Percentiles rank a stretch among this genome's conserved stretches.
Conservation (phyloP, 2,113 vertebrate species). For the Trematocara zebra region DNA sequence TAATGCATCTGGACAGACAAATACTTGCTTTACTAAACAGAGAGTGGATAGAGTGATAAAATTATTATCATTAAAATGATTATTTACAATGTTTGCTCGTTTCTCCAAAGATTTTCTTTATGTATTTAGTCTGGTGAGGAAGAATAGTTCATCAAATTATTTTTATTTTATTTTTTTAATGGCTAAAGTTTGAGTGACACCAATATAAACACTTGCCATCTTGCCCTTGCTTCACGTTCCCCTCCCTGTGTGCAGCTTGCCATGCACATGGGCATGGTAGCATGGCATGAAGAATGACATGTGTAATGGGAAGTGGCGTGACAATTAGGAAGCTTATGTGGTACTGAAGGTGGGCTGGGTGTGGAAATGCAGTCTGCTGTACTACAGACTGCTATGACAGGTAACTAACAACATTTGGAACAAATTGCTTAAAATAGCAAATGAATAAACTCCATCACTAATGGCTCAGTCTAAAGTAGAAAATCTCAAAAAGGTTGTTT, state of each 20-base stretch:
- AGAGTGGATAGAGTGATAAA: not conserved
- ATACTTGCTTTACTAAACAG: not conserved
- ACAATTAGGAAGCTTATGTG: conserved; percentile 64
- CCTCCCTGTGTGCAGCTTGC: conserved; percentile 54
- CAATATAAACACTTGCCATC: not conserved
- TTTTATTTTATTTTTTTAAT: not conserved
- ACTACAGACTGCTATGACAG: not conserved
- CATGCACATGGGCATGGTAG: conserved; percentile 43
- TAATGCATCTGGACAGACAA: not conserved
- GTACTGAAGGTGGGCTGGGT: conserved; percentile 36
- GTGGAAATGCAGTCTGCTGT: not conserved
- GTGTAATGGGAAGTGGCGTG: conserved; percentile 67
- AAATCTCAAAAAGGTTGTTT: not conserved
- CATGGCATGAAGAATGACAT: conserved; percentile 63
- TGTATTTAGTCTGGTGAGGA: not conserved
- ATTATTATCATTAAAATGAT: not conserved
- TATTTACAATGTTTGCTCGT: not conserved
- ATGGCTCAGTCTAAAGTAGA: not conserved
- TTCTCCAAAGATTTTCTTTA: not conserved
- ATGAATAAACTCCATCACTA: not conserved
- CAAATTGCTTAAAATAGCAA: not conserved
- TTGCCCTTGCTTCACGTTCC: conserved; percentile 14
- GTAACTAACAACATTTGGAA: not conserved
- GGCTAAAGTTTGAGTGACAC: not conserved
- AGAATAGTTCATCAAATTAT: not conserved